phyloP scores from a whole-genome alignment of 2,888 invertebrate species.

The Tenthredo amoena region DNA sequence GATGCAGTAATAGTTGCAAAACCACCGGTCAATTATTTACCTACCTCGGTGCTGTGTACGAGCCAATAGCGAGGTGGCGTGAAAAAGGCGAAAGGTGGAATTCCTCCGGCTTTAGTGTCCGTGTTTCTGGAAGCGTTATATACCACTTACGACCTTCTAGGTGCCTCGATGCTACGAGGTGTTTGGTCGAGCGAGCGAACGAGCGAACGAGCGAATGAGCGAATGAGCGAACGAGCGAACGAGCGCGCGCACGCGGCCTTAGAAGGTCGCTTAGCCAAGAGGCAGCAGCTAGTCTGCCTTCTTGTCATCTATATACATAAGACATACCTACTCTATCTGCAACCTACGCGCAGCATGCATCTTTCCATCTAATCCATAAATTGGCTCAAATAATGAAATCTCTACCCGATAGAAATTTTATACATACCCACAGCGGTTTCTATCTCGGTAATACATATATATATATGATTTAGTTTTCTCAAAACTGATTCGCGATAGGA shows the following conservation, averaged over 20 bases:
- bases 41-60: background rate
- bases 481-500: background rate
- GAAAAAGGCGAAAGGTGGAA: constrained; percentile 53
- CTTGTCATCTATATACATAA: constrained; percentile 69
- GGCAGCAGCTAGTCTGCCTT: constrained; percentile 66
- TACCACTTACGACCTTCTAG: constrained; percentile 46
- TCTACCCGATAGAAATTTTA: background rate
- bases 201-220: constrained; percentile 44
- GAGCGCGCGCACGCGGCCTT: constrained; percentile 70
- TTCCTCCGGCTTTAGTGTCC: constrained; percentile 43
- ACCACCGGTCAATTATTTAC: constrained; percentile 45
- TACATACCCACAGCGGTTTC: background rate
- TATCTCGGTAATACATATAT: background rate
- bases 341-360: constrained; percentile 49
- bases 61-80: constrained; percentile 32
- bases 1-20: constrained; percentile 47
- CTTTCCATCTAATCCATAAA: background rate
- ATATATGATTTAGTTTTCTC: background rate
- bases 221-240: constrained; percentile 60
- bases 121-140: constrained; percentile 51
- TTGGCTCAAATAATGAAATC: background rate
- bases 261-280: constrained; percentile 73
- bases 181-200: constrained; percentile 38
- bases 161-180: constrained; percentile 28
- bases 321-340: constrained; percentile 51